Base-by-base conservation (phyloP, 2,113 vertebrate genomes). In the Dicaeum eximium region DNA sequence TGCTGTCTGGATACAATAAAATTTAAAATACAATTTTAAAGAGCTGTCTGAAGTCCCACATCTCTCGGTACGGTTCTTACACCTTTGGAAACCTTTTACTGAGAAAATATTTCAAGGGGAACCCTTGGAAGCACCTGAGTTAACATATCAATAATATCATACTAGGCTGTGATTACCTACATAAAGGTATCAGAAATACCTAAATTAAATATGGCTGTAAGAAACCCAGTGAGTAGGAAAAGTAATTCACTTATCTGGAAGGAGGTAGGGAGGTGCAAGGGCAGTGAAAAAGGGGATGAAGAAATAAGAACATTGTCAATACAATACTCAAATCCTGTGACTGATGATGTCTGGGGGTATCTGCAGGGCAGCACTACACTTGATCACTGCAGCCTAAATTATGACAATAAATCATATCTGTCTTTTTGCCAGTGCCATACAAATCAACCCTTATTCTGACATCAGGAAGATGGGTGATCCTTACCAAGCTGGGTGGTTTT, bases 281-380 rank as follows among this genome's bases (percentile, higher is more conserved):
- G 65, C 23, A 60, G 15, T 48, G 24, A 40, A 69, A 80, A 77
- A 58, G 3, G 10, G 6, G 22, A 35, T 28, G 10, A 81, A 64
- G 40, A 42, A 42, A 56, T 44, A 60, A 73, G 38, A 48, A 22
- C 14, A 16, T 21, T 6, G 13, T 42, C 11, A 74, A 19, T 19
- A 13, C 3, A 51, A 10, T 20, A 54, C 1, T 7, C 7, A 35
- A 44, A 45, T 17, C 1, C 0, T 27, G 7, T 16, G 22, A 50
- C 40, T 2, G 6, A 19, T 56, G 21, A 9, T 56, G 11, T 35
- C 27, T 5, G 2, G 20, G 16, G 6, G 7, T 70, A 56, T 16
- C 10, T 60, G 23, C 40, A 67, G 27, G 44, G 20, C 20, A 95
- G 27, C 7, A 21, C 11, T 67, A 12, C 11, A 23, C 7, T 54